phyloP scores from a whole-genome alignment of 2,888 invertebrate species.

The Melanotus villosus region DNA sequence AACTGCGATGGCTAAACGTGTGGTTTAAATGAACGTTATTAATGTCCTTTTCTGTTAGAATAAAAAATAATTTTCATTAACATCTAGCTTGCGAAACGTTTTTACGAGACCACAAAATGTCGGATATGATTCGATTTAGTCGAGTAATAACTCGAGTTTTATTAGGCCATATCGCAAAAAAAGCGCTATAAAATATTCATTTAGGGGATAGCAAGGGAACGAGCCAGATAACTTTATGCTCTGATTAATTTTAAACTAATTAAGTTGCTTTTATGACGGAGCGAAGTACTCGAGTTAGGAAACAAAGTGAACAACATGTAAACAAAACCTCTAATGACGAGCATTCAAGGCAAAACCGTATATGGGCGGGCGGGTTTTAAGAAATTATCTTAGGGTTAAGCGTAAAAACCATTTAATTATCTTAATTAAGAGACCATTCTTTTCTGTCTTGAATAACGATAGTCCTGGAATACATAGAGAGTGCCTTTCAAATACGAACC shows the following conservation, averaged over 20 bases:
- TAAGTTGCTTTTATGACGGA: slow-evolving; percentile 29
- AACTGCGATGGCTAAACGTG: too few species aligned
- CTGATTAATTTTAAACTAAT: slow-evolving; percentile 40
- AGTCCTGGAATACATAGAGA: slow-evolving; percentile 31
- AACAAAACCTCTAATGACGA: slow-evolving; percentile 32
- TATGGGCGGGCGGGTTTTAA: slow-evolving; percentile 18
- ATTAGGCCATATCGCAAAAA: slow-evolving; percentile 7
- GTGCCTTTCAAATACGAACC: slow-evolving; percentile 34
- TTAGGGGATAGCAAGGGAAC: slow-evolving; percentile 1
- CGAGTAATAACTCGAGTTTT: slow-evolving; percentile 14
- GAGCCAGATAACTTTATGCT: slow-evolving; percentile 26
- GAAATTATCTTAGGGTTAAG: slow-evolving; percentile 27
- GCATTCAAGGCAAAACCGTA: slow-evolving; percentile 20
- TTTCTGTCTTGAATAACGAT: slow-evolving; percentile 30
- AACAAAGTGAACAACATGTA: slow-evolving; percentile 38
- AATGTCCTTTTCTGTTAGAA: too few species aligned
- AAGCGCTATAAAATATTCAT: slow-evolving; percentile 20
- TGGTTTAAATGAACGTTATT: too few species aligned
- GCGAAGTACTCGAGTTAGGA: slow-evolving; percentile 16
- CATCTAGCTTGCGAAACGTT: too few species aligned
- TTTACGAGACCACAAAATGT: background rate
- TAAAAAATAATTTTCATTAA: too few species aligned
- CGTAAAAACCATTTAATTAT: slow-evolving; percentile 32
- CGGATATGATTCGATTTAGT: slow-evolving; percentile 3
- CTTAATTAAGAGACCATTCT: slow-evolving; percentile 33